These are phyloP conservation scores for Vimba vimba DNA, from an alignment of 2,113 vertebrate species.

Conservation along the genomic window DNA sequence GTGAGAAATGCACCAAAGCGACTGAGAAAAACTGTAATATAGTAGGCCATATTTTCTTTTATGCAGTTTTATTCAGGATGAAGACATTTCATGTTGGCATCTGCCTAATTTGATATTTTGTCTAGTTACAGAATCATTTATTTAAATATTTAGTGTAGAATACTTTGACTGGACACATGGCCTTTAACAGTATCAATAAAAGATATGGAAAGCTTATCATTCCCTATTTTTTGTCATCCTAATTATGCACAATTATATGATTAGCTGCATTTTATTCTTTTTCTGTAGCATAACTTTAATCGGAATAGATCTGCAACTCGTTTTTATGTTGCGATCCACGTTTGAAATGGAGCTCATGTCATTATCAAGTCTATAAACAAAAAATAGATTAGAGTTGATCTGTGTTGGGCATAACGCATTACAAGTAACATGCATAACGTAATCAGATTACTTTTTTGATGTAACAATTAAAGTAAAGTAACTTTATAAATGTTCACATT, in stretches of 20 bases:
- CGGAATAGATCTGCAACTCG: background rate
- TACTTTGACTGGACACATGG: background rate
- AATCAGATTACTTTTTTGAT: no score
- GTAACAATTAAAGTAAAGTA: no score
- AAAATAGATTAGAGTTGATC: background rate
- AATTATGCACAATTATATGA: background rate
- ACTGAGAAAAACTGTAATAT: no score
- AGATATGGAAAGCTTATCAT: background rate
- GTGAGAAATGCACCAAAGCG: no score
- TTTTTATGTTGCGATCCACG: background rate
- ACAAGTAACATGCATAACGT: no score
- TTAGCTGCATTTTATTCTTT: background rate
- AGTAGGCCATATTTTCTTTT: background rate
- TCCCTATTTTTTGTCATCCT: background rate
- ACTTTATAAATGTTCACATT: no score
- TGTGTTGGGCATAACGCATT: no score
- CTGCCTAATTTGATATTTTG: background rate
- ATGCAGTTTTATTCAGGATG: background rate
- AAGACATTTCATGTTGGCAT: background rate
- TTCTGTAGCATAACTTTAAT: background rate
- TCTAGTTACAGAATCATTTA: background rate
- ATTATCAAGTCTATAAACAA: background rate
- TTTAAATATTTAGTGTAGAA: background rate
- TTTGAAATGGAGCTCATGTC: background rate
- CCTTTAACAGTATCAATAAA: background rate